These are phyloP conservation scores for Dendrocopos noguchii DNA, from an alignment of 2,113 vertebrate species.

Conservation along the genomic window DNA sequence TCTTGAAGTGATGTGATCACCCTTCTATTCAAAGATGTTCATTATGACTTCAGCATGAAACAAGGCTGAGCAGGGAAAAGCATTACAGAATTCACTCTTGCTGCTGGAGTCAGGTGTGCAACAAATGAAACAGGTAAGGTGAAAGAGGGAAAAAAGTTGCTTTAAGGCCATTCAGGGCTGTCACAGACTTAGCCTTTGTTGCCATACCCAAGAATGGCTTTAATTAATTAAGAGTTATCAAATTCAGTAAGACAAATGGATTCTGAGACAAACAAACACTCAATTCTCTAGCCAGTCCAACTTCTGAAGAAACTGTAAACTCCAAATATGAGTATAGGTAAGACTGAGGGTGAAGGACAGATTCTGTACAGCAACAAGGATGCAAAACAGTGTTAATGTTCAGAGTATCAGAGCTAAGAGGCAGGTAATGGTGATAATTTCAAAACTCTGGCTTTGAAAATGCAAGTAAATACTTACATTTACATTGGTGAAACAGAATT, in stretches of 20 bases:
- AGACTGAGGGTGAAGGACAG: neutral
- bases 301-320: neutral
- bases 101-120: neutral
- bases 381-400: neutral
- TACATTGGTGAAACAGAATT: neutral
- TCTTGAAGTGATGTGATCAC: neutral
- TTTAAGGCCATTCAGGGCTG: neutral
- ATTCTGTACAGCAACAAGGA: neutral
- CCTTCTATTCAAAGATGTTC: neutral
- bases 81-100: neutral
- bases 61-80: neutral
- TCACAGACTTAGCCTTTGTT: neutral
- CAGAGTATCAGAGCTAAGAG: neutral
- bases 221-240: neutral
- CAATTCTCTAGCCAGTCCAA: neutral
- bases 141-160: neutral
- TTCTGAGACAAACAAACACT: neutral
- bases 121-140: neutral
- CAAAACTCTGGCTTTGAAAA: constrained; percentile 28
- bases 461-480: neutral
- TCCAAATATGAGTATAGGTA: neutral
- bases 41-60: neutral
- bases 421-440: neutral
- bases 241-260: neutral
- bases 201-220: neutral